phyloP scores from a whole-genome alignment of 2,888 invertebrate species.

The Anaspis maculata region DNA sequence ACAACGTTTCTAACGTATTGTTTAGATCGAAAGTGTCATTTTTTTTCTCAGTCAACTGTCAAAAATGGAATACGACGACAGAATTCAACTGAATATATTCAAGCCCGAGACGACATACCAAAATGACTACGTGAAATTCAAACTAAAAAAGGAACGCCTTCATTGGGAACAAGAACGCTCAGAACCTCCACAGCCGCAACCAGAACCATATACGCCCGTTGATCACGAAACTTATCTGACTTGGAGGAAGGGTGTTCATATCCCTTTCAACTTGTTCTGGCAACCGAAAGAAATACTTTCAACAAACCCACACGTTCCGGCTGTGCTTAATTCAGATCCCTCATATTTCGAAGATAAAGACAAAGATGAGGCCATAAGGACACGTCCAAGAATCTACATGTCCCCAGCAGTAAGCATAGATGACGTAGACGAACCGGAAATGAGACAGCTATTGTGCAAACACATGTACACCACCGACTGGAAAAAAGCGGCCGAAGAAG shows the following conservation, averaged over 20 bases:
- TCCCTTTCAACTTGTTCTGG: conserved; percentile 34
- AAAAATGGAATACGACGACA: conserved; percentile 2
- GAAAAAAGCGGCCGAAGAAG: conserved; percentile 31
- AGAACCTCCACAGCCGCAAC: conserved; percentile 17
- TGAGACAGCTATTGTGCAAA: conserved; percentile 31
- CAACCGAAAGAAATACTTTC: conserved; percentile 31
- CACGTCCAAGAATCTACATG: conserved; percentile 33
- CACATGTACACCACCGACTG: conserved; percentile 37
- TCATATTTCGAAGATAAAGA: conserved; percentile 17
- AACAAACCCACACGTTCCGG: conserved; percentile 25
- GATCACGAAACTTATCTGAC: conserved; percentile 31
- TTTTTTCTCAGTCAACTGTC: too few species aligned
- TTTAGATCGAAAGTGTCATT: too few species aligned
- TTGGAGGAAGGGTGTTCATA: conserved; percentile 22
- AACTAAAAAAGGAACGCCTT: conserved; percentile 8
- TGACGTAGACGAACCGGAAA: conserved; percentile 35
- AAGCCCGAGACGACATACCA: conserved; percentile 27
- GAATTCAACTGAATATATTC: conserved; percentile 27
- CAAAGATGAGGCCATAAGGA: conserved; percentile 28
- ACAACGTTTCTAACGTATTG: too few species aligned
- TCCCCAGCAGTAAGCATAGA: conserved; percentile 39
- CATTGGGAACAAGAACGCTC: conserved; percentile 15
- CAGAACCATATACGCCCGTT: conserved; percentile 13
- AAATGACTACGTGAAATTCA: conserved; percentile 28
- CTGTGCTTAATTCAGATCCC: too few species aligned